Evolutionary conservation across 2,113 vertebrate genomes (phyloP), one percentile per base, ranked within the genome.

Genomic region (Naja naja): DNA sequence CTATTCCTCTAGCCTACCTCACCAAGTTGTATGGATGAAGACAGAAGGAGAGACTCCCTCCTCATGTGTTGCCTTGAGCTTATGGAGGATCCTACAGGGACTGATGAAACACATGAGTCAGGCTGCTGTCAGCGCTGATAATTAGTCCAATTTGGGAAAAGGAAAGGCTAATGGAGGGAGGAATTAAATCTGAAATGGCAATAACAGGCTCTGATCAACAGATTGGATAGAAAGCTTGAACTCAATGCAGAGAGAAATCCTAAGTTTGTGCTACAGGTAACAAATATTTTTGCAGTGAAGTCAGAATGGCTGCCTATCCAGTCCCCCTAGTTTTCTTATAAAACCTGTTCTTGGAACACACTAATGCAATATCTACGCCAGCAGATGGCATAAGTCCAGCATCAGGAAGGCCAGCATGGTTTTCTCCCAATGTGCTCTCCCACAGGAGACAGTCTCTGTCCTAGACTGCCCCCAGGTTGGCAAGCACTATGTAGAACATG

Each of bases 301-400:
- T 43, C 30, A 43, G 43, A 45, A 54, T 18, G 56, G 27, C 16
- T 45, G 86, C 16, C 12, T 56, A 45, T 47, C 54, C 54, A 43
- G 18, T 14, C 49, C 16, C 27, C 16, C 30, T 53, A 88, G 30
- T 53, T 88, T 81, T 43, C 34, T 22, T 43, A 0, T 0, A 7
- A 93, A 53, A 0, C 5, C 85, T 0, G 11, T 30, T 23, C 0
- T 18, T 43, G 55, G 81, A 47, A 23, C 3, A 30, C 23, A 64
- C 10, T 20, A 7, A 22, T n/a, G 0, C 45, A 34, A 25, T 53
- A 47, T 14, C 34, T 1, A 25, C 89, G 54, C 89, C 92, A 93
- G 92, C 92, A 93, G 89, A 87, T 90, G 89, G 89, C 88, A 9
- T 64, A 87, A 55, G 43, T 27, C 74, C 43, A 87, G 18, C 74